Evolutionary conservation across 2,888 invertebrate genomes (phyloP), one percentile per base, ranked within the genome.

Genomic region (Metopia argyrocephala): DNA sequence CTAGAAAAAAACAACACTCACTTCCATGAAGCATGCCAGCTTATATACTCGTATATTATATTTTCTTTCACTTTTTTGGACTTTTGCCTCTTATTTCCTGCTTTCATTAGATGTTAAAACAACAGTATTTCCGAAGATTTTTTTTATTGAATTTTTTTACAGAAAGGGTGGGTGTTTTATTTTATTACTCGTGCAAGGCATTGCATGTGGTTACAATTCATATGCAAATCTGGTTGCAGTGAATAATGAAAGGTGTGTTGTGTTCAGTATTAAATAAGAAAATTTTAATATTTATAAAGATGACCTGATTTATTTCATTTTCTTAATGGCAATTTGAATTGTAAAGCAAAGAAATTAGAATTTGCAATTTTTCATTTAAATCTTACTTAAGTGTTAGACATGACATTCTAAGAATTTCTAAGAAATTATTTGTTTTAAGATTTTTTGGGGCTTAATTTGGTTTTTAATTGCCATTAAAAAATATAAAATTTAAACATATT

Each of bases 161-260:
- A 12, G 1, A 15, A 15, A 12, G 38, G 38, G 38, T 38, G 38
- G 38, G 3, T 12, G 38, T 38, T 12, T 4, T 15, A 25, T 56
- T 56, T 56, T 27, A n/a, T 15, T 25, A 2, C 54, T 23, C 25
- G n/a, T 6, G 9, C 1, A 9, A 9, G 15, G 54, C 20, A 62
- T 78, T 73, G 78, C 78, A 78, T 78, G 78, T 38, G 68, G 54
- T 56, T 25, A 20, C 28, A 57, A 46, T 70, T n/a, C n/a, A 54
- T 28, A 61, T 75, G 68, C 28, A 68, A 64, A 69, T 69, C 23
- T 21, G 57, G 20, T 18, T 59, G 57, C 28, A 25, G 28, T 1
- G 23, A 50, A 38, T 31, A 45, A 50, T 70, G 50, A 45, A 78
- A 78, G 70, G 71, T 66, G 78, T 78, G 71, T 31, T n/a, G 5